Percentiles rank a stretch among this genome's conserved stretches.
Evolutionary conservation across 2,797 vertebrate species (phyloP).

Genomic region (Pyrocephalus nanus): DNA sequence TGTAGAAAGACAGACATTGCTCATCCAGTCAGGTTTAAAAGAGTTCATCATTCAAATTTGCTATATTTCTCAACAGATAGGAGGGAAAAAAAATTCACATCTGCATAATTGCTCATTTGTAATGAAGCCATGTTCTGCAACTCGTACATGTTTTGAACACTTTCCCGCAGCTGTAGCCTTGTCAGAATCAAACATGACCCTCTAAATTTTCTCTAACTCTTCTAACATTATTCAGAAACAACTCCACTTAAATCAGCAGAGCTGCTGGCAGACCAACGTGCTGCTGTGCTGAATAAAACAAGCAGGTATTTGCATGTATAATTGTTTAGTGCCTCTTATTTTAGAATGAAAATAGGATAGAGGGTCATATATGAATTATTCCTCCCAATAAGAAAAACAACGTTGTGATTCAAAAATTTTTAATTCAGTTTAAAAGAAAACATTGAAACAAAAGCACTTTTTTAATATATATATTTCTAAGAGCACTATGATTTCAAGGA

Average conservation of each 20-base stretch:
- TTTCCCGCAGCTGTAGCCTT: not conserved
- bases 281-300: not conserved
- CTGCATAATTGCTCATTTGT: not conserved
- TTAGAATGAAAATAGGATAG: not conserved
- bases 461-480: not conserved
- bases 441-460: not conserved
- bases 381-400: not conserved
- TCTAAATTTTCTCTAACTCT: constrained; percentile 12
- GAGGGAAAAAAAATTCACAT: not conserved
- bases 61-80: not conserved
- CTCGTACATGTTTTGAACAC: not conserved
- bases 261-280: not conserved
- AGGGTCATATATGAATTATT: not conserved
- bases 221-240: not conserved
- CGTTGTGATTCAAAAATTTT: not conserved
- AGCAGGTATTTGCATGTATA: not conserved
- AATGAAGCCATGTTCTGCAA: not conserved
- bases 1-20: not conserved
- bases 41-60: not conserved
- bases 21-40: not conserved
- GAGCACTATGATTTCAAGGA: not conserved
- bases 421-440: not conserved
- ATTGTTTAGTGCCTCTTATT: not conserved
- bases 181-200: not conserved
- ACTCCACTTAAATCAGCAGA: not conserved